Base-by-base conservation (phyloP, 2,113 vertebrate genomes). In the Sterrhoptilus dennistouni region DNA sequence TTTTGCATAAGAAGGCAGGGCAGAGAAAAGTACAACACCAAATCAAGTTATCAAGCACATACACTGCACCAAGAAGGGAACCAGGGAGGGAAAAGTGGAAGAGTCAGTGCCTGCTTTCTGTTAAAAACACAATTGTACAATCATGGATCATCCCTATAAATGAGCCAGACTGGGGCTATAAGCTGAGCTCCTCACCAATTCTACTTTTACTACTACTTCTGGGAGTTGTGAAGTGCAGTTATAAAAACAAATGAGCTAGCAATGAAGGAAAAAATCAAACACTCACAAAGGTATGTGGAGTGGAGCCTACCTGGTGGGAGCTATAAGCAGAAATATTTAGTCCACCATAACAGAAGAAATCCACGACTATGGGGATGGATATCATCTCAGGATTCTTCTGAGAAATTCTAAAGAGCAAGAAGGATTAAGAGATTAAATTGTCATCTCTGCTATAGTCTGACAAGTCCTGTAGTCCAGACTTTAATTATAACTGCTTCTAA, bases 341-440 rank as follows among this genome's bases (percentile, higher is more conserved):
- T 96, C 94, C 94, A 82, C 86, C 94, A 96, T 77, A 97, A 95
- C 95, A 96, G 93, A 93, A 97, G 94, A 97, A 95, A 96, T 94
- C 53, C 94, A 97, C 92, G 89, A 93, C 87, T 96, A 96, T 90
- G 95, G 87, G 83, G 91, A 96, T 70, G 92, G 86, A 92, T 76
- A 95, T 92, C 96, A 91, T 96, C 95, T 96, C 91, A 97, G 91
- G 94, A 81, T 88, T 97, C 97, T 94, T 97, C 95, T 95, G 96
- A 97, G 96, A 97, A 97, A 95, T 93, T 94, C 96, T 97, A 90
- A 97, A 97, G 96, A 96, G 89, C 53, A 87, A 97, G 92, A 96
- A 95, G 94, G 92, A 96, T 95, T 96, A 97, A 96, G 89, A 97
- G 72, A 96, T 95, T 97, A 96, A 97, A 92, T 96, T 81, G 66